Percentiles rank a stretch among this genome's conserved stretches.
These are phyloP conservation scores for Sminthopsis crassicaudata DNA, from an alignment of 2,113 vertebrate species.

Conservation along the genomic window DNA sequence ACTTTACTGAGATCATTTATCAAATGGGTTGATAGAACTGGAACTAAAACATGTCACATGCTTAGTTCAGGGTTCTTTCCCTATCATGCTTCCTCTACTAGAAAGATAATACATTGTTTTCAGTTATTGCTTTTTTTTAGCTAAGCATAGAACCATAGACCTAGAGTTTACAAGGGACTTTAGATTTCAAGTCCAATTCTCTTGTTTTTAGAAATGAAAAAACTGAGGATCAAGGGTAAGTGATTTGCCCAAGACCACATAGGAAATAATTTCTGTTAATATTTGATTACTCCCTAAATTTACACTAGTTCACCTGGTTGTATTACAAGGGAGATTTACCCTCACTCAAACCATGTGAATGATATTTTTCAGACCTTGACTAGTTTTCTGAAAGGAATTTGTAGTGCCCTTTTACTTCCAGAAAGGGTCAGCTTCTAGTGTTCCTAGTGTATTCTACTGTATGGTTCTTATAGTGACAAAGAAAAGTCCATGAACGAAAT, in stretches of 20 bases:
- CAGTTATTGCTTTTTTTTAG: not conserved
- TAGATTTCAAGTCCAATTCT: not conserved
- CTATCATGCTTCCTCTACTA: not conserved
- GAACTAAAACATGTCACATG: not conserved
- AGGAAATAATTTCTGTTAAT: not conserved
- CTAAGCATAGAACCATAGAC: not conserved
- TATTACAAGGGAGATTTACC: not conserved
- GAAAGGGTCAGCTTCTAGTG: not conserved
- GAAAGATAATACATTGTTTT: not conserved
- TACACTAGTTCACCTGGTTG: not conserved
- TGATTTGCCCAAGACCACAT: not conserved
- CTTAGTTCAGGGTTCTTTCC: not conserved
- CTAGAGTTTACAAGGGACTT: not conserved
- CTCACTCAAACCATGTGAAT: not conserved
- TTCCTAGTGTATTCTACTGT: not conserved
- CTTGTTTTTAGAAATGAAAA: not conserved
- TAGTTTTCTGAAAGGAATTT: not conserved
- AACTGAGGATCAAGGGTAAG: not conserved
- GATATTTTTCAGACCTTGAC: not conserved
- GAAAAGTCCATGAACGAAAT: not conserved
- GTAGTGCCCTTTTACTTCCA: not conserved
- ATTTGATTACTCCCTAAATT: not conserved
- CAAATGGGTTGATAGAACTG: not conserved
- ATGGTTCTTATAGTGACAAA: not conserved
- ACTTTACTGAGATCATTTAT: not conserved